Evolutionary conservation across 2,113 vertebrate species (phyloP), one percentile per base, ranked within the genome.

Genomic region (Mormyrus lacerda): DNA sequence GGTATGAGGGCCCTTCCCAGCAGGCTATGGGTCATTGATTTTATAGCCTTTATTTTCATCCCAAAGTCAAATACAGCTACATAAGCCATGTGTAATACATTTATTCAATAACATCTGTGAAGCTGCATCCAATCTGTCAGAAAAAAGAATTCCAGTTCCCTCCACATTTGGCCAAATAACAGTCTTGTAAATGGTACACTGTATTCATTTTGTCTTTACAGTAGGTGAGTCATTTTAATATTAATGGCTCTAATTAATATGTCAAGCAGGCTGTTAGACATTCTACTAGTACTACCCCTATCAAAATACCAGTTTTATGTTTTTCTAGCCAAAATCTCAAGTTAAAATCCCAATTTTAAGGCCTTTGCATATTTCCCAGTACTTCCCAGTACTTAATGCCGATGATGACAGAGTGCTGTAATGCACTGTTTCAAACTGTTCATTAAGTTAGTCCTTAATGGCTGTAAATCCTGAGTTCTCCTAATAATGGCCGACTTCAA

Each of bases 321-420:
- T 35, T 53, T 87, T 53, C 50, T 55, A 42, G 85, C 10, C 27
- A 15, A 27, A 55, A 87, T 53, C 55, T 42, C 39, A 87, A 87
- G 50, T 87, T 87, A 35, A 87, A 53, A 87, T 87, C 11, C 27
- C 31, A 51, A 19, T 53, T n/a, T 27, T 17, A 3, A 10, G 45
- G n/a, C n/a, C 84, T 85, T 87, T 55, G 85, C 47, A 53, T 53
- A 53, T 87, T 55, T 53, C 50, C 85, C 31, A 79, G 44, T 85
- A 50, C 44, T 48, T 85, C 31, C 44, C 83, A 50, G n/a, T n/a
- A 27, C 83, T 85, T 79, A 79, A 84, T 47, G 82, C 44, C 11
- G 44, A 47, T 84, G 82, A 47, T 44, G 82, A 84, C 73, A 47
- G 82, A 84, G 42, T 47, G 21, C 8, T 84, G 82, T 84, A 84